Conservation (phyloP, 2,888 invertebrate genomes). For the Anaspis maculata region DNA sequence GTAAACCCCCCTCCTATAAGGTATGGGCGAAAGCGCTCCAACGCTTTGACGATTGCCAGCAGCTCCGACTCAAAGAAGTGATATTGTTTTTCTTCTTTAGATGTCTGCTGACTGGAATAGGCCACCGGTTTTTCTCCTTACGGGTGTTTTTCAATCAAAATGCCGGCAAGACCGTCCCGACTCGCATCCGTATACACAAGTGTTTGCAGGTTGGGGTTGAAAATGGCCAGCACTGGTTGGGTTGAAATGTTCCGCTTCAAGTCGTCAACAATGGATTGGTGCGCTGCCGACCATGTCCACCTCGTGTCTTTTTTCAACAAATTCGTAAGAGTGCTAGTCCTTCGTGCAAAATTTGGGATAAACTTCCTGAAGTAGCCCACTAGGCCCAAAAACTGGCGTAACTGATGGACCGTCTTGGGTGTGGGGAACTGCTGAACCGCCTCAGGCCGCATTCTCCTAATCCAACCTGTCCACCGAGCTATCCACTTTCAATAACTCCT, state of each 20-base stretch:
- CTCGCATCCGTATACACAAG: background rate
- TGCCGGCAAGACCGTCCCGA: background rate
- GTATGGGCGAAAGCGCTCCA: background rate
- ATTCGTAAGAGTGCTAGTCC: background rate
- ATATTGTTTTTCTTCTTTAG: background rate
- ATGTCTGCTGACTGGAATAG: background rate
- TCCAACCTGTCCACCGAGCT: no score
- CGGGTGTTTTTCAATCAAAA: background rate
- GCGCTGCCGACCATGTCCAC: background rate
- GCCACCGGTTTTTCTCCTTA: background rate
- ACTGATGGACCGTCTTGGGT: background rate
- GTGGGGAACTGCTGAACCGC: background rate
- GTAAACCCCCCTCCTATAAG: background rate
- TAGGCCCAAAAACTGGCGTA: background rate
- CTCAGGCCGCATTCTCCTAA: no score
- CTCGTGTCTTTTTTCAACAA: background rate
- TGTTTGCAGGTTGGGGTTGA: background rate
- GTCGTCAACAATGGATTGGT: background rate
- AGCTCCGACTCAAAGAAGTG: background rate
- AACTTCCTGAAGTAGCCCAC: background rate
- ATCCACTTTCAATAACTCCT: no score
- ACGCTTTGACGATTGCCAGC: background rate
- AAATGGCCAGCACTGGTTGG: background rate
- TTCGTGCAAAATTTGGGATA: background rate
- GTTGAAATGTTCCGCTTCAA: background rate